Evolutionary conservation across 2,797 vertebrate species (phyloP).

Genomic region (Pseudocheirus occidentalis): DNA sequence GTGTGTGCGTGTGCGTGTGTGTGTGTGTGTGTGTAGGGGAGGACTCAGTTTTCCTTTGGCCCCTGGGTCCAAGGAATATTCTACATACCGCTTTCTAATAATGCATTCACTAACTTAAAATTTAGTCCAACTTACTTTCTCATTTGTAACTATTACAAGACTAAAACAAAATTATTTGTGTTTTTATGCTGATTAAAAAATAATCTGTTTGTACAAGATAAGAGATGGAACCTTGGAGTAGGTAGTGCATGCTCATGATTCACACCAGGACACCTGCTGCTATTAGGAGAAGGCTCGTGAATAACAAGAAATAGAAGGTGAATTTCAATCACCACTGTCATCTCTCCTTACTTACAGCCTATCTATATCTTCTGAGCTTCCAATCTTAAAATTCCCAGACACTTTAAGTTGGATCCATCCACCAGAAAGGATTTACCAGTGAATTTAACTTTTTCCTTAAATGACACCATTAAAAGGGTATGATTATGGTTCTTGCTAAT

Average conservation of each 20-base stretch:
- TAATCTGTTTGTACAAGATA: conserved; percentile 68
- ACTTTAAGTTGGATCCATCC: conserved; percentile 51
- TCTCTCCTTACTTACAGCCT: conserved; percentile 18
- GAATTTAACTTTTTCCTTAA: conserved; percentile 64
- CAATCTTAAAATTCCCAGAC: conserved; percentile 35
- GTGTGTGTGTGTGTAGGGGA: too few species aligned
- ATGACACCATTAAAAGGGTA: conserved; percentile 41
- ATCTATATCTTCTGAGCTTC: conserved; percentile 64
- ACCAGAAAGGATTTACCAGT: conserved; percentile 56
- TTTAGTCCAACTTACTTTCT: conserved; percentile 58
- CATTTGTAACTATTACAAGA: conserved; percentile 62
- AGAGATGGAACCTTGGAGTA: conserved; percentile 49
- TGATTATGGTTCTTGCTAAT: conserved; percentile 21
- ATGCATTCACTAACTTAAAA: conserved; percentile 47
- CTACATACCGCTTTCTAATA: neutral
- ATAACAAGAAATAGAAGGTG: conserved; percentile 45
- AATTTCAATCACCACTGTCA: conserved; percentile 48
- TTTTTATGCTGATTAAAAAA: conserved; percentile 74
- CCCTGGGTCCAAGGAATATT: neutral
- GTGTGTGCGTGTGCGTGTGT: too few species aligned
- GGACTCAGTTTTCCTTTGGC: neutral
- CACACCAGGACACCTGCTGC: conserved; percentile 52
- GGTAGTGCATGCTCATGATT: conserved; percentile 47
- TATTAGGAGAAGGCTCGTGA: conserved; percentile 59
- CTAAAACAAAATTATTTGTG: conserved; percentile 46